phyloP scores from a whole-genome alignment of 64 coral and sea anemone genomes.

The Stichodactyla helianthus region DNA sequence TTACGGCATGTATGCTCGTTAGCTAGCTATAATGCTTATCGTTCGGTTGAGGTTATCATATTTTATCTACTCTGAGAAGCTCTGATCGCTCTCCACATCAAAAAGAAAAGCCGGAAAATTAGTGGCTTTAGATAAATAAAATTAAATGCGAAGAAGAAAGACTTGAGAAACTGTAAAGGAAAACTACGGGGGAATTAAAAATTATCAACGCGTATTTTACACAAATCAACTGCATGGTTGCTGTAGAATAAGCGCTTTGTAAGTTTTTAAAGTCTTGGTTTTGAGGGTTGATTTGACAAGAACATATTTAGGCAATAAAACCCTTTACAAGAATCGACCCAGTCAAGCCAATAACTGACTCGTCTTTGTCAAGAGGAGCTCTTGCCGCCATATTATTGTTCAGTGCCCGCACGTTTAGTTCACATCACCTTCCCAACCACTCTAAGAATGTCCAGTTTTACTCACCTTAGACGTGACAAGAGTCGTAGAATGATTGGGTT shows the following conservation, averaged over 20 bases:
- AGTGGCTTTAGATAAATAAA: background rate
- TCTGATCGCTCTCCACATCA: background rate
- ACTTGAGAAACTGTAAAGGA: background rate
- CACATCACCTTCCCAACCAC: background rate
- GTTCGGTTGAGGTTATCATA: background rate
- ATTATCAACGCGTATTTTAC: too few species aligned
- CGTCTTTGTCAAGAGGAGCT: background rate
- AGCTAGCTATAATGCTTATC: background rate
- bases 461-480: background rate
- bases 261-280: background rate
- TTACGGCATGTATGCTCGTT: background rate
- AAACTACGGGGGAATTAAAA: background rate
- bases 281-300: background rate
- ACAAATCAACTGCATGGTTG: too few species aligned
- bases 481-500: background rate
- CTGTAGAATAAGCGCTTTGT: background rate
- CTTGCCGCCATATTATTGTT: background rate
- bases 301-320: background rate
- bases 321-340: background rate
- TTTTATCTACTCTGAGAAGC: background rate
- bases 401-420: background rate
- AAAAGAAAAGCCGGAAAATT: background rate
- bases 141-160: background rate
- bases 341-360: background rate
- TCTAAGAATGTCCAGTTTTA: background rate